phyloP scores from a whole-genome alignment of 1,140 invertebrate genomes.

The Drosophila azteca region DNA sequence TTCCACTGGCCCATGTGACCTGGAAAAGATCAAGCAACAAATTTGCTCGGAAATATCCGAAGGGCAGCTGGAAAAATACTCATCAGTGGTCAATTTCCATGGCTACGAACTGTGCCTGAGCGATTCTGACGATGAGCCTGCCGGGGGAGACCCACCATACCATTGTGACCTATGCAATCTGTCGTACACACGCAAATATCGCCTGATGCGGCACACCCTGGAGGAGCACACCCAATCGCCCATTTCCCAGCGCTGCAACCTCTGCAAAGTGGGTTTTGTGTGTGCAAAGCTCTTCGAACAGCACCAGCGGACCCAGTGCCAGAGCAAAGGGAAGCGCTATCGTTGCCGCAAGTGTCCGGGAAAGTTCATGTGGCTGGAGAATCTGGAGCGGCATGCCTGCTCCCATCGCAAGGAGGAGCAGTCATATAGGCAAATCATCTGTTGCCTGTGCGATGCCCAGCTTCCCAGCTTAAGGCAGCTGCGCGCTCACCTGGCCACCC shows the following conservation, averaged over 20 bases:
- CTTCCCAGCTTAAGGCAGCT: conserved; percentile 43
- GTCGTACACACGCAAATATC: conserved; percentile 54
- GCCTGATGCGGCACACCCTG: conserved; percentile 60
- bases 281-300: conserved; percentile 48
- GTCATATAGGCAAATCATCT: conserved; percentile 34
- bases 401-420: conserved; percentile 9
- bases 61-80: conserved; percentile 49
- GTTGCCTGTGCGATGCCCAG: conserved; percentile 53
- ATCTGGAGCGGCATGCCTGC: conserved; percentile 62
- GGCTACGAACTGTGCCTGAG: conserved; percentile 70
- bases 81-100: conserved; percentile 57
- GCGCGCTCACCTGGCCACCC: conserved; percentile 49
- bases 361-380: conserved; percentile 74
- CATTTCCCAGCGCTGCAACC: conserved; percentile 49
- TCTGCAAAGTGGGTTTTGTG: conserved; percentile 69
- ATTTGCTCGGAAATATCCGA: conserved; percentile 51
- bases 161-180: conserved; percentile 49
- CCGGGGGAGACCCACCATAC: conserved; percentile 30
- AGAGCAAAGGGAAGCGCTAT: conserved; percentile 46
- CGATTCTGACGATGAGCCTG: conserved; percentile 67
- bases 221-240: conserved; percentile 46
- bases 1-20: conserved; percentile 7
- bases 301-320: conserved; percentile 63
- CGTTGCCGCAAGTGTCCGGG: conserved; percentile 67
- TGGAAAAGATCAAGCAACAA: conserved; percentile 36